phyloP scores from a whole-genome alignment of 2,113 vertebrate species.

The Gnathonemus echidnorhynchus region DNA sequence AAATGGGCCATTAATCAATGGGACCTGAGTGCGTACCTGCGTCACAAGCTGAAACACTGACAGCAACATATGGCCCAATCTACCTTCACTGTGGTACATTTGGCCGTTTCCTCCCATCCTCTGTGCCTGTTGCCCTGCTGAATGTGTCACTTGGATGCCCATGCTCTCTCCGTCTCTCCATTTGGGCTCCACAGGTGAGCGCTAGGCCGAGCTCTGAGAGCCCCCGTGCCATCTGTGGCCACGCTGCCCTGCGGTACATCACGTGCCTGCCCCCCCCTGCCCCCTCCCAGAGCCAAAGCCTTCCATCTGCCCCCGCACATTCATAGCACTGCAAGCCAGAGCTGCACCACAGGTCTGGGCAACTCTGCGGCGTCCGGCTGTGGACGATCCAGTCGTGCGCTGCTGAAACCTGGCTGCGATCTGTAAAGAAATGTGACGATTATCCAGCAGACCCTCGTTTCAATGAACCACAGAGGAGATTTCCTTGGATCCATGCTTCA shows the following conservation, averaged over 20 bases:
- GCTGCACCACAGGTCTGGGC: not conserved
- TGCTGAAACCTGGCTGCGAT: not conserved
- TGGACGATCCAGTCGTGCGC: not conserved
- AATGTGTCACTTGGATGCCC: conserved; percentile 4
- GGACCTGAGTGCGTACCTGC: not conserved
- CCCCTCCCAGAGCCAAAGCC: not conserved
- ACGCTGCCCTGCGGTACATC: not conserved
- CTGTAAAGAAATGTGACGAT: not conserved
- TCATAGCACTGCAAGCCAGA: not conserved
- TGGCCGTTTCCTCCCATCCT: not conserved
- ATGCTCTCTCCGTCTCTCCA: not conserved
- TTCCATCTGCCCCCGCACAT: conserved; percentile 9
- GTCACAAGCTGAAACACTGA: not conserved
- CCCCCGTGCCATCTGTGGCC: conserved; percentile 14
- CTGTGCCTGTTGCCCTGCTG: not conserved
- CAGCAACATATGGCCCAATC: conserved; percentile 8
- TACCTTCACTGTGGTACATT: not conserved
- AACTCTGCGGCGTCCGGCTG: not conserved
- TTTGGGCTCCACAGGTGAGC: conserved; percentile 12
- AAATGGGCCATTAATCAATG: not conserved
- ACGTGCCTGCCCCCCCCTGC: not conserved
- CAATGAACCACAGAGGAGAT: not conserved
- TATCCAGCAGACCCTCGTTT: not conserved
- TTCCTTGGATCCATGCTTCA: not conserved
- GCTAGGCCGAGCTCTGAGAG: not conserved